Base-by-base conservation (phyloP, 2,888 invertebrate species). In the Drosophila multiciliata region DNA sequence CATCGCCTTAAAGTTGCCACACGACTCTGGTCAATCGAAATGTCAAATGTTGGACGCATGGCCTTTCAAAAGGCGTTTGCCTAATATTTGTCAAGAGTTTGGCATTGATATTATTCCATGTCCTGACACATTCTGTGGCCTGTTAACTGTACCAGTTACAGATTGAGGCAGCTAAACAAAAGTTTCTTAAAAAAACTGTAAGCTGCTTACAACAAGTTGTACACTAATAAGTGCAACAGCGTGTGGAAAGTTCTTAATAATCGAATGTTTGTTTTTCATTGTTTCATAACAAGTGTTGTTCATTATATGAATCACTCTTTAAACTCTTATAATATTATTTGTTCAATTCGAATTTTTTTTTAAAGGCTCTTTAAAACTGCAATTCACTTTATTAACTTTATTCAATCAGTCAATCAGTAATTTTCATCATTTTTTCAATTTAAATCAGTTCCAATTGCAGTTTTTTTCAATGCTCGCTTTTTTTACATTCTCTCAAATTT, bases 81-180 rank as follows among this genome's bases (percentile, higher is more conserved):
- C 55, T 53, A 60, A 63, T 54, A 57, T 69, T 57, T 82, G 63
- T 59, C 55, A 81, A 49, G 50, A 32, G 57, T 61, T 15, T 35
- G 32, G 35, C 78, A 73, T 53, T 50, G 78, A 84, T 84, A 84
- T 83, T 29, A 80, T 73, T 80, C 73, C 35, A 65, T 33, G 58
- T 54, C 33, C 35, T 55, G 55, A 67, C 65, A 60, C 59, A 76
- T 50, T 42, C 55, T 64, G 52, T 49, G 75, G 48, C 4, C 42
- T 7, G 45, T 55, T 11, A 29, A 42, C 45, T 35, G 40, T 11
- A 57, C 54, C 60, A 52, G 9, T 53, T 60, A 64, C 49, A 60
- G 48, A 67, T 73, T 61, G 36, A 26, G 48, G 11, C 29, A 52
- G 17, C 38, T 20, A 49, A 59, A 17, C 6, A 2, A 50, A 9